phyloP scores from a whole-genome alignment of 2,113 vertebrate genomes.

The Phaethon lepturus region DNA sequence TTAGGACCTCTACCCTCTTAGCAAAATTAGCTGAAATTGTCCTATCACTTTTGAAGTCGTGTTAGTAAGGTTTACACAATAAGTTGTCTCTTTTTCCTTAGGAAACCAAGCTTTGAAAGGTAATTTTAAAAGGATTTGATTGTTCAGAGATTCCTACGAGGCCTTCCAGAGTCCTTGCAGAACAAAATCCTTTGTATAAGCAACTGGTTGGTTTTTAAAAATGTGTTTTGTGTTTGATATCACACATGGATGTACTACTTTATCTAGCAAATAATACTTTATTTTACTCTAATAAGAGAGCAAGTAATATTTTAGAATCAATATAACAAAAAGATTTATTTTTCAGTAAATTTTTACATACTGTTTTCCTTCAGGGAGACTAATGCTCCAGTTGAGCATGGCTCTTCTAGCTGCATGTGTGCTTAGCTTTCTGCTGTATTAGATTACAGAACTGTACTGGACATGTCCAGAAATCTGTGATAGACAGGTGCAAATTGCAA shows the following conservation, averaged over 20 bases:
- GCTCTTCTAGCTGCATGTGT: not conserved
- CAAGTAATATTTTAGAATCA: not conserved
- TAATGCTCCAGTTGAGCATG: not conserved
- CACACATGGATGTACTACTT: not conserved
- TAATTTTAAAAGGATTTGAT: not conserved
- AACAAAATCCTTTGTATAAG: not conserved
- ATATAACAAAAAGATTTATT: not conserved
- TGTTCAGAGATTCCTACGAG: not conserved
- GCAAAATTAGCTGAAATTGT: not conserved
- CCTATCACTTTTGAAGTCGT: not conserved
- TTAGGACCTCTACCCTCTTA: not conserved
- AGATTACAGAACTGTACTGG: conserved; percentile 21
- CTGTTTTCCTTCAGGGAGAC: not conserved
- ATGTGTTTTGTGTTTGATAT: not conserved
- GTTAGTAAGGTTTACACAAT: not conserved
- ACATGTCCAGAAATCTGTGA: conserved; percentile 3
- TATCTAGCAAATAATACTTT: not conserved
- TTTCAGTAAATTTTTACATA: not conserved
- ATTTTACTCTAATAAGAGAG: not conserved
- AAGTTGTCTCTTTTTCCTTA: not conserved
- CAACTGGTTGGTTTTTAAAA: not conserved
- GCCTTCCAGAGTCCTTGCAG: not conserved
- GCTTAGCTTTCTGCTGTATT: conserved; percentile 1
- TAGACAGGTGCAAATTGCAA: conserved; percentile 48
- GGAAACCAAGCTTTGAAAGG: not conserved